Percentiles rank a stretch among this genome's conserved stretches.
Evolutionary conservation across 2,797 vertebrate species (phyloP).

Genomic region (Lepilemur septentrionalis): DNA sequence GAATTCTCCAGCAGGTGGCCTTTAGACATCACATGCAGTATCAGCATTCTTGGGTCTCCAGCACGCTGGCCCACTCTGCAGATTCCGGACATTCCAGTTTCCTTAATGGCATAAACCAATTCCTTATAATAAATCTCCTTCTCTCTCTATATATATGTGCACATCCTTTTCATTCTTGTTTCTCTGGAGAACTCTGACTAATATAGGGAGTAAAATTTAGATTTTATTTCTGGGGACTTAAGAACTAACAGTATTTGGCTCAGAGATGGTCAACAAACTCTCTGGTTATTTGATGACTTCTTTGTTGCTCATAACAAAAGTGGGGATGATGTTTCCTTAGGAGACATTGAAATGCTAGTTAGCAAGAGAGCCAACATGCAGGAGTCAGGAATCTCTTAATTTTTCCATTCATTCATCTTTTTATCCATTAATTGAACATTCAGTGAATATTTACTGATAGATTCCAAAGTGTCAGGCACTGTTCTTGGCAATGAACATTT

Average conservation of each 20-base stretch:
- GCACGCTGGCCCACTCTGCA: background rate
- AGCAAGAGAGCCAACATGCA: background rate
- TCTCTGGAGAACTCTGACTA: background rate
- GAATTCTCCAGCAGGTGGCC: background rate
- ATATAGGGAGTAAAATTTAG: background rate
- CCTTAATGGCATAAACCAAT: background rate
- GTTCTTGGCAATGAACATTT: background rate
- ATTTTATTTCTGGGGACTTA: background rate
- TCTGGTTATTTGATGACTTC: background rate
- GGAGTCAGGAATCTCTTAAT: background rate
- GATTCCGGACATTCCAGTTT: background rate
- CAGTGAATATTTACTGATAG: background rate
- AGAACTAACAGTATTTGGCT: background rate
- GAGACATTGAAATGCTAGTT: background rate
- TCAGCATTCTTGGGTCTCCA: background rate
- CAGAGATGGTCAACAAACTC: background rate
- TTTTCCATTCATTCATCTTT: background rate
- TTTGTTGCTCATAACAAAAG: background rate
- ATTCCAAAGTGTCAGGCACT: background rate
- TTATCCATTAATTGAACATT: background rate
- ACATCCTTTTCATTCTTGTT: background rate
- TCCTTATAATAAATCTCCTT: background rate
- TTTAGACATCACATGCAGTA: background rate
- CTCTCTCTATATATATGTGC: background rate
- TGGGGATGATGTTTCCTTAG: background rate